A percentile compares a stretch with the other conserved stretches of the same genome.
Evolutionary conservation across 2,113 vertebrate species (phyloP).

Genomic region (Aptenodytes patagonicus): DNA sequence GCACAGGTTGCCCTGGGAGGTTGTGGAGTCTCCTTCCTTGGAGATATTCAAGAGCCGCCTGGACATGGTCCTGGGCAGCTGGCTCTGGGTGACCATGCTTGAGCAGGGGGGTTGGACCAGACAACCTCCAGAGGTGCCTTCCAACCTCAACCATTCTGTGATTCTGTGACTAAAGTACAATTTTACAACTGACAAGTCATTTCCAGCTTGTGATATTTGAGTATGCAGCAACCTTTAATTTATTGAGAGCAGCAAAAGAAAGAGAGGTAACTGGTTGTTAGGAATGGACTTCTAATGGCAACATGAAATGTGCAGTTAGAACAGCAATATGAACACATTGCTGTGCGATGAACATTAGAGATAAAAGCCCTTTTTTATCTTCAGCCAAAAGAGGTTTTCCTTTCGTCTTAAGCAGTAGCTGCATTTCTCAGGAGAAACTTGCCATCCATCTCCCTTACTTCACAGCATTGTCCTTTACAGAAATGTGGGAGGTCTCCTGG

Average conservation of each 20-base stretch:
- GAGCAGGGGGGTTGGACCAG: not conserved
- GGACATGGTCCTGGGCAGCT: not conserved
- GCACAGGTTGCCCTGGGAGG: not conserved
- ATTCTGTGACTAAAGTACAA: not conserved
- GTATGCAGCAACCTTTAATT: not conserved
- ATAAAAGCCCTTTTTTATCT: not conserved
- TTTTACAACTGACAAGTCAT: not conserved
- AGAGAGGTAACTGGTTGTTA: not conserved
- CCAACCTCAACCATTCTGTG: not conserved
- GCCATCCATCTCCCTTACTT: not conserved
- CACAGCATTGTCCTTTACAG: not conserved
- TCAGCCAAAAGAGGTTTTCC: not conserved
- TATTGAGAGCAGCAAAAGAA: not conserved
- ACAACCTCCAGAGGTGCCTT: not conserved
- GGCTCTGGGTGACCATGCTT: not conserved
- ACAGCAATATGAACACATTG: rapidly evolving
- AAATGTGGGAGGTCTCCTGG: not conserved
- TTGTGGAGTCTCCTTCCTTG: not conserved
- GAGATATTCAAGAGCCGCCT: not conserved
- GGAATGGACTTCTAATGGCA: not conserved
- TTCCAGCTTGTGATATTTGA: not conserved
- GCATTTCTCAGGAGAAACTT: not conserved
- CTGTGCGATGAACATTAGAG: not conserved
- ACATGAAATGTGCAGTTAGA: not conserved
- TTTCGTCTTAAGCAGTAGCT: not conserved